A percentile compares a stretch with the other conserved stretches of the same genome.
Conservation (phyloP, 1,140 invertebrate species). For the Carcinoscorpius rotundicauda region DNA sequence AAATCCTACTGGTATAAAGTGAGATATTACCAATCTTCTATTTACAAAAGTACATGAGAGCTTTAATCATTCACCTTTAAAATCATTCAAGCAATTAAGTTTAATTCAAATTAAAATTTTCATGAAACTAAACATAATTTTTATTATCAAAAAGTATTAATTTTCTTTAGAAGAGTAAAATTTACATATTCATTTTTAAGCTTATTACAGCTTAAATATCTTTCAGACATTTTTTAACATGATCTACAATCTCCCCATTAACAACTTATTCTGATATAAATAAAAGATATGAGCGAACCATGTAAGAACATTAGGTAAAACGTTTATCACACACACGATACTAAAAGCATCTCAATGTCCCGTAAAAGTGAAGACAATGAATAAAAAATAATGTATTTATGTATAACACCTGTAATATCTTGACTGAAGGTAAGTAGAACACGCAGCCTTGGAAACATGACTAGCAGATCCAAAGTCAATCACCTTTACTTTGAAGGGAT, state of each 20-base stretch:
- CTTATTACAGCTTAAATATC: too few species aligned
- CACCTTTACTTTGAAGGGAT: constrained; percentile 72
- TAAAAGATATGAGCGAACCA: neutral
- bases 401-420: constrained; percentile 48
- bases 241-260: neutral
- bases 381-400: neutral
- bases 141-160: too few species aligned
- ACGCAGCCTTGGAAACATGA: constrained; percentile 96
- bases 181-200: too few species aligned
- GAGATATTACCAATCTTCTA: neutral
- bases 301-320: neutral
- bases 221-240: neutral
- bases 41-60: too few species aligned
- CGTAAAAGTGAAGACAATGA: neutral
- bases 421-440: constrained; percentile 97
- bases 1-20: neutral
- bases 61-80: too few species aligned
- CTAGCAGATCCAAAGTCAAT: constrained; percentile 99
- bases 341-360: neutral
- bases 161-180: too few species aligned
- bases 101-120: too few species aligned
- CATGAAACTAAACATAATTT: too few species aligned
- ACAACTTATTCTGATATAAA: neutral
- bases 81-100: too few species aligned
- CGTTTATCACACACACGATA: neutral